phyloP scores from a whole-genome alignment of 1,140 invertebrate species.

The Drosophila virilis region DNA sequence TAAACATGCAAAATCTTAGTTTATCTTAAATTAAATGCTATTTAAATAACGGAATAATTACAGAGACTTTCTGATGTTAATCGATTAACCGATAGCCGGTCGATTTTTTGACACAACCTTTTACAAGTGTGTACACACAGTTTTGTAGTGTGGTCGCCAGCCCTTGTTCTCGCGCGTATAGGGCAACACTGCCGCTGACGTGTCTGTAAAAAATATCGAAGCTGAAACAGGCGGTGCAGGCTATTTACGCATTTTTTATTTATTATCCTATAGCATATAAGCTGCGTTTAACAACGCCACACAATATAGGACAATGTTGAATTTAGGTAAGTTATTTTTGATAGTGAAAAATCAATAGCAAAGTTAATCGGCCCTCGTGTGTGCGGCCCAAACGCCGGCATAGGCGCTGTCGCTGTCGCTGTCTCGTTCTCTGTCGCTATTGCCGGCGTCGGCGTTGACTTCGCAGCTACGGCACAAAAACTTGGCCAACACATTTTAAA shows the following conservation, averaged over 20 bases:
- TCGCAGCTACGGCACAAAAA: background rate
- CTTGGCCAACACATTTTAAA: background rate
- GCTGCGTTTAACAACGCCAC: constrained; percentile 59
- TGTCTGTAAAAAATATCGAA: constrained; percentile 65
- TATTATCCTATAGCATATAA: constrained; percentile 70
- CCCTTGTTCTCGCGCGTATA: constrained; percentile 9
- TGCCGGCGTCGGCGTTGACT: constrained; percentile 52
- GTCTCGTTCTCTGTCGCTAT: constrained; percentile 45
- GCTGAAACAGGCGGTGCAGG: constrained; percentile 65
- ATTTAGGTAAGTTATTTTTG: constrained; percentile 55
- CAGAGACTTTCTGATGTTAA: background rate
- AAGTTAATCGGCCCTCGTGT: background rate
- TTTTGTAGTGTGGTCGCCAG: background rate
- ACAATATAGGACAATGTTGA: constrained; percentile 68
- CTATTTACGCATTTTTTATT: constrained; percentile 54
- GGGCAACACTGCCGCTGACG: constrained; percentile 56
- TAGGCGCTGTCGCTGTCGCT: constrained; percentile 30
- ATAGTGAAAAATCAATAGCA: background rate
- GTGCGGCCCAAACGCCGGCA: constrained; percentile 57
- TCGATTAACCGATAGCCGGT: background rate
- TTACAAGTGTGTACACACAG: constrained; percentile 18
- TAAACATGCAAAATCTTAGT: background rate
- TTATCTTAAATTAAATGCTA: background rate
- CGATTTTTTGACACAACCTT: background rate
- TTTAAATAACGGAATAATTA: background rate